phyloP scores from a whole-genome alignment of 1,140 invertebrate genomes.

The Drosophila subpulchrella region DNA sequence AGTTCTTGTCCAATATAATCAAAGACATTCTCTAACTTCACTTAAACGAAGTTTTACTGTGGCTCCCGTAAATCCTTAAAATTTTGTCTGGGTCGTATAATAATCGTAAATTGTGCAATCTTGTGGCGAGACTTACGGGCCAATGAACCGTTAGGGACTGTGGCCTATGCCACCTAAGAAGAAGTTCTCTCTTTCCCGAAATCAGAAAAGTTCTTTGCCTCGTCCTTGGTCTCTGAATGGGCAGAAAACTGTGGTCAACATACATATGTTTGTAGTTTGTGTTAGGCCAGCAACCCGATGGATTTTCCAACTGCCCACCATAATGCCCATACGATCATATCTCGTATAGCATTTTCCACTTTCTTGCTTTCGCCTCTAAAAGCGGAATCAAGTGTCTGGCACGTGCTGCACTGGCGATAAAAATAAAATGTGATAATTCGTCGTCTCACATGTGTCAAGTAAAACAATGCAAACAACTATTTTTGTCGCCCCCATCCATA shows the following conservation, averaged over 20 bases:
- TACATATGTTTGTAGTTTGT: not conserved
- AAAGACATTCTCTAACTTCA: too few species aligned
- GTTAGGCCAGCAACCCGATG: not conserved
- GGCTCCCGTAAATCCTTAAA: slow-evolving; percentile 10
- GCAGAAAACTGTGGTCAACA: not conserved
- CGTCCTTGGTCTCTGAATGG: not conserved
- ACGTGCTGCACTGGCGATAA: slow-evolving; percentile 37
- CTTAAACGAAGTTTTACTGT: slow-evolving; percentile 1
- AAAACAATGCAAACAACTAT: slow-evolving; percentile 35
- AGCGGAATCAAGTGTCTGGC: slow-evolving; percentile 33
- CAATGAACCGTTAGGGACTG: slow-evolving; percentile 53
- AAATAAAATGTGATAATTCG: slow-evolving; percentile 45
- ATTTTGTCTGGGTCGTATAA: slow-evolving; percentile 38
- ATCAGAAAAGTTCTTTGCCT: not conserved
- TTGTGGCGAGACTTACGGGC: slow-evolving; percentile 43
- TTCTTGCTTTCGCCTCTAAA: slow-evolving; percentile 2
- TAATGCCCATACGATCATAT: not conserved
- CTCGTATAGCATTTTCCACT: slow-evolving; percentile 7
- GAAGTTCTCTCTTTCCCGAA: not conserved
- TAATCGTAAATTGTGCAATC: slow-evolving; percentile 41
- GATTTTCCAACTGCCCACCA: not conserved
- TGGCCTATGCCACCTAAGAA: not conserved
- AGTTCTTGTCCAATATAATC: not conserved
- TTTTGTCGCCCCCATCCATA: slow-evolving; percentile 26
- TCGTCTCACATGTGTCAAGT: slow-evolving; percentile 41